These are phyloP conservation scores for Morone chrysops DNA, from an alignment of 2,113 vertebrate species.

Conservation along the genomic window DNA sequence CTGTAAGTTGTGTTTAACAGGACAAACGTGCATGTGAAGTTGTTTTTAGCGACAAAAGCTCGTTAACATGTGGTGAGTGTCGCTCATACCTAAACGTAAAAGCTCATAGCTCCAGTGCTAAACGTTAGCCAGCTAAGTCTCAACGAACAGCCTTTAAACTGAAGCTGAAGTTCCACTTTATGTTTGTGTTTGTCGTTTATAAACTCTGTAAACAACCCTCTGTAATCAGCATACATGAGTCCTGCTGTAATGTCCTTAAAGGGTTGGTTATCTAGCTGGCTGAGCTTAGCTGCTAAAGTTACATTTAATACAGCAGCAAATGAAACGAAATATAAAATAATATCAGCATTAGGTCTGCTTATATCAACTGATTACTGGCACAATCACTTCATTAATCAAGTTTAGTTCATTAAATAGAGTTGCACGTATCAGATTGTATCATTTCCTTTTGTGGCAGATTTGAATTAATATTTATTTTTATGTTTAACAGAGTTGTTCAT, in stretches of 20 bases:
- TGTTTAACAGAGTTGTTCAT: too few species aligned
- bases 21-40: slow-evolving; percentile 10
- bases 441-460: not conserved
- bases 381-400: not conserved
- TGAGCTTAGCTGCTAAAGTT: not conserved
- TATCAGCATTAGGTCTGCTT: not conserved
- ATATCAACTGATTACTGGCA: not conserved
- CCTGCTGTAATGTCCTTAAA: not conserved
- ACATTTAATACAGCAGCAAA: not conserved
- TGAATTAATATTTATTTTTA: not conserved
- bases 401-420: not conserved
- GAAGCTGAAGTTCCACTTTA: not conserved
- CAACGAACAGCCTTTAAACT: not conserved
- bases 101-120: not conserved
- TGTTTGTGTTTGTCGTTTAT: not conserved
- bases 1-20: slow-evolving; percentile 26
- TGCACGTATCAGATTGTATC: not conserved
- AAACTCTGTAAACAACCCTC: not conserved
- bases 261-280: too few species aligned
- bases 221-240: not conserved
- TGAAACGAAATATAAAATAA: not conserved
- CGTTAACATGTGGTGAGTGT: slow-evolving; percentile 41
- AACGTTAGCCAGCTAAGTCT: slow-evolving; percentile 1
- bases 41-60: not conserved
- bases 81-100: not conserved